Evolutionary conservation across 2,888 invertebrate genomes (phyloP).

Genomic region (Hanleya hanleyi): DNA sequence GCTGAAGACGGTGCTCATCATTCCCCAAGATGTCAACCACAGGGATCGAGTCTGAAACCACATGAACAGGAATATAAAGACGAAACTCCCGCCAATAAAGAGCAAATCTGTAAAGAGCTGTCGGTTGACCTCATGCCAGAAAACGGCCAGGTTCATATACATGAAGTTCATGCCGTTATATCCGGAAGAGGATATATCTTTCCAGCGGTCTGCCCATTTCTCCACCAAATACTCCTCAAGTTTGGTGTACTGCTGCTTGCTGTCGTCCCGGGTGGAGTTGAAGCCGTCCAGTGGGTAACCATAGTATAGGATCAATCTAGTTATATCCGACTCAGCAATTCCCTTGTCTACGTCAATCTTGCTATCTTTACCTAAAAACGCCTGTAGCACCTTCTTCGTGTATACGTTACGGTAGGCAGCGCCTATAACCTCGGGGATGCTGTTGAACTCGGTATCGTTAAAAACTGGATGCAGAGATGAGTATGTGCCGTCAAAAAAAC

Average conservation of each 20-base stretch:
- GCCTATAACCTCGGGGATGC: conserved; percentile 32
- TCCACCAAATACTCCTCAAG: conserved; percentile 22
- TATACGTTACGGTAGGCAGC: conserved; percentile 29
- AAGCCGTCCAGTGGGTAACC: conserved; percentile 31
- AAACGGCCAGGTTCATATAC: conserved; percentile 5
- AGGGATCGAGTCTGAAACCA: conserved; percentile 20
- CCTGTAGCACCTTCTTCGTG: conserved; percentile 23
- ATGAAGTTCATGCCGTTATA: conserved; percentile 8
- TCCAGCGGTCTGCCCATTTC: conserved; percentile 8
- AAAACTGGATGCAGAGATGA: conserved; percentile 25
- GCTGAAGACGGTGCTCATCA: conserved; percentile 15
- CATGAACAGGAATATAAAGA: conserved; percentile 23
- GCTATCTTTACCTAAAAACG: conserved; percentile 35
- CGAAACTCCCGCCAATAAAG: conserved; percentile 21
- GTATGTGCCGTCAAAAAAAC: conserved; percentile 45
- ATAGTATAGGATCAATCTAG: conserved; percentile 20
- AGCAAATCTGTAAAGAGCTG: conserved; percentile 12
- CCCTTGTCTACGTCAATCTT: conserved; percentile 10
- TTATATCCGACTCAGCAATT: conserved; percentile 21
- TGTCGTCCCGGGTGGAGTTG: conserved; percentile 2
- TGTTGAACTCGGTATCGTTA: conserved; percentile 41
- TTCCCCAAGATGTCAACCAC: conserved; percentile 17
- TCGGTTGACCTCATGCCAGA: conserved; percentile 1
- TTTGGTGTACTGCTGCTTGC: background rate
- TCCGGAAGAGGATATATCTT: background rate